phyloP scores from a whole-genome alignment of 2,797 vertebrate genomes.

The Myotis findleyi region DNA sequence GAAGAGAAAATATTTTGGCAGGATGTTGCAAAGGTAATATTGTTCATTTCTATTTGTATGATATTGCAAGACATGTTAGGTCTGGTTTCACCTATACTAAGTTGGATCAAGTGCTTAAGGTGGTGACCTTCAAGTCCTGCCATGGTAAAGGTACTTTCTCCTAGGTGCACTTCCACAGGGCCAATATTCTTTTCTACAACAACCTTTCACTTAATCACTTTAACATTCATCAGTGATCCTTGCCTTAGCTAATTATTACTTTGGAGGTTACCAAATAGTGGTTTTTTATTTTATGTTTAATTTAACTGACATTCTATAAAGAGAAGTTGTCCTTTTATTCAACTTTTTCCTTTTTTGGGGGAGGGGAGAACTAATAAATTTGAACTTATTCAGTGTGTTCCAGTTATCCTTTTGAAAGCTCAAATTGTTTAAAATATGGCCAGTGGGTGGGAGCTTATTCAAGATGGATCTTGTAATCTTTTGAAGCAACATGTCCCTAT shows the following conservation, averaged over 20 bases:
- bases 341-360: background rate
- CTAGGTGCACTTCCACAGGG: background rate
- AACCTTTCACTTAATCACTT: background rate
- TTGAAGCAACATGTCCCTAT: background rate
- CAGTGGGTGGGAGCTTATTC: background rate
- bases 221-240: background rate
- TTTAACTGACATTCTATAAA: background rate
- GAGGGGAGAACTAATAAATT: background rate
- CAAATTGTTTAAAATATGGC: background rate
- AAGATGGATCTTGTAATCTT: background rate
- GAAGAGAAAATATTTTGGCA: background rate
- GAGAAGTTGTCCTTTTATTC: background rate
- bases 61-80: background rate
- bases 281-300: constrained; percentile 30
- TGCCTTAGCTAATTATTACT: background rate
- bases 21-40: background rate
- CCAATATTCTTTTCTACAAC: background rate
- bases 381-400: background rate
- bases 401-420: background rate
- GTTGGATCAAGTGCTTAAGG: background rate
- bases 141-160: background rate
- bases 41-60: background rate
- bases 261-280: background rate
- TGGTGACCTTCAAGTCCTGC: background rate
- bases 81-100: background rate